Percentiles rank a stretch among this genome's conserved stretches.
phyloP scores from a whole-genome alignment of 2,797 vertebrate genomes.

The Eidolon dupreanum region DNA sequence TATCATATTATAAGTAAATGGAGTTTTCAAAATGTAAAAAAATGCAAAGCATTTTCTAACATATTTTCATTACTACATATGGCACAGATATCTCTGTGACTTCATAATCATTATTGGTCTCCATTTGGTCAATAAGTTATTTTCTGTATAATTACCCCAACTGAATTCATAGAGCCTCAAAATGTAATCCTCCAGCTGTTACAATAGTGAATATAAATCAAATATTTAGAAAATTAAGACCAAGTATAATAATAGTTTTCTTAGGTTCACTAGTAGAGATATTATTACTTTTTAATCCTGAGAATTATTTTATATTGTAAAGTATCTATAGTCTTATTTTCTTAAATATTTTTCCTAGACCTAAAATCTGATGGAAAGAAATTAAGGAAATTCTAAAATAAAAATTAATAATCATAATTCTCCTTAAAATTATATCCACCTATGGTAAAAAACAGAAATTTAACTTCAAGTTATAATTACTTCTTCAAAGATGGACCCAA shows the following conservation, averaged over 20 bases:
- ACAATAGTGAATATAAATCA: background rate
- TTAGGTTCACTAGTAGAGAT: background rate
- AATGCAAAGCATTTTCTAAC: slow-evolving; percentile 8
- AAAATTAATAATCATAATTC: background rate
- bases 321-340: background rate
- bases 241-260: background rate
- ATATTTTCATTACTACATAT: background rate
- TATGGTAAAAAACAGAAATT: background rate
- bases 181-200: background rate
- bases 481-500: background rate
- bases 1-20: background rate
- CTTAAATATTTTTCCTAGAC: background rate
- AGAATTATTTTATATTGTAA: background rate
- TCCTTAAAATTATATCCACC: background rate
- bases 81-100: background rate
- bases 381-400: background rate
- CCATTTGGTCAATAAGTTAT: background rate
- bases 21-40: slow-evolving; percentile 41
- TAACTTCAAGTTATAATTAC: background rate
- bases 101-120: background rate
- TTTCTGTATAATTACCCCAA: slow-evolving; percentile 9
- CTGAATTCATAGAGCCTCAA: background rate
- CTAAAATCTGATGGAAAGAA: background rate
- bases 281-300: background rate
- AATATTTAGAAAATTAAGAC: background rate